Evolutionary conservation across 2,797 vertebrate species (phyloP), one percentile per base, ranked within the genome.

Genomic region (Enteromius trimaculatus): DNA sequence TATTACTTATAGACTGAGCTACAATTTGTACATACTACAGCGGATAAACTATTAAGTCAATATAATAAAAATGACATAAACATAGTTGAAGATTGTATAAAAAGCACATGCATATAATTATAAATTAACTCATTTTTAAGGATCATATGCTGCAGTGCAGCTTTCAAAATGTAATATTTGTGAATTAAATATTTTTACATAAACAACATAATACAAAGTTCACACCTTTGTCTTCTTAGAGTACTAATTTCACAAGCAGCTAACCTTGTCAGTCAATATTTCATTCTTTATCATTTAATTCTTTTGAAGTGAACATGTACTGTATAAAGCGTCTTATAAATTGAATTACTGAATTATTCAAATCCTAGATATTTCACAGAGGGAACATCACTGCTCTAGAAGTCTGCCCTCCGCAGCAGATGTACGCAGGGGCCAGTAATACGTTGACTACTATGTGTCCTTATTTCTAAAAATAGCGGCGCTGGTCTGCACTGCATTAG

Each of bases 381-480:
- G 23, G 13, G 31, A 80, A 31, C 66, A 44, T 80, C 6, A 64
- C 53, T 60, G 42, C 21, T 64, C 16, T 34, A 34, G n/a, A 79
- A 42, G 80, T 66, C 19, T 60, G 26, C 44, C 53, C 16, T 79
- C 51, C 9, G 14, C 47, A 70, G 39, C 51, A 71, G 72, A 44
- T 81, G 81, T 69, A 55, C 0, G 21, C 49, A 21, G 13, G 29
- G 60, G 78, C 68, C 55, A 66, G 23, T 80, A 64, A 85, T 85
- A 71, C 4, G n/a, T 83, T 53, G 23, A 65, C 44, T 34, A 75
- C 53, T 26, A 55, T 70, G 39, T 81, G 55, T 80, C 68, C 71
- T 58, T 84, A n/a, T 75, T 81, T 75, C 75, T 62, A 49, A 55
- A 83, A 83, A 85, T 82, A 85, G 51, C n/a, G 5, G 39, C 60